Evolutionary conservation across 2,888 invertebrate species (phyloP).

Genomic region (Oasisia sp.): DNA sequence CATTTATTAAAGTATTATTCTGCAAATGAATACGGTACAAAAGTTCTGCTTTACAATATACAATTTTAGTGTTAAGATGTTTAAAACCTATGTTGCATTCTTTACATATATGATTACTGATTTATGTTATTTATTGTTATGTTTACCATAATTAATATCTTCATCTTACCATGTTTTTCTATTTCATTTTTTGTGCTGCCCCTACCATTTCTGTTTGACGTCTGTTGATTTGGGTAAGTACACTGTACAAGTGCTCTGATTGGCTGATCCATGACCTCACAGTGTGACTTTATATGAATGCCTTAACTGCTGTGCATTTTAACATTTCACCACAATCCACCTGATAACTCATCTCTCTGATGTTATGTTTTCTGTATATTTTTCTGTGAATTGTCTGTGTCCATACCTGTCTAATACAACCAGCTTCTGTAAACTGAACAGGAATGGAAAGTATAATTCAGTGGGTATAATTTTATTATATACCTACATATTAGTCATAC

Average conservation of each 20-base stretch:
- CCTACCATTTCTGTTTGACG: constrained; percentile 13
- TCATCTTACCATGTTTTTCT: neutral
- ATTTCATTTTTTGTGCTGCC: neutral
- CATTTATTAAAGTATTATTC: neutral
- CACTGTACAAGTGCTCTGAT: neutral
- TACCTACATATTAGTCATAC: neutral
- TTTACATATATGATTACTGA: neutral
- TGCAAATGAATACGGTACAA: neutral
- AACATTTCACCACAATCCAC: neutral
- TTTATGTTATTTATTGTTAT: neutral
- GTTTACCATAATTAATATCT: neutral
- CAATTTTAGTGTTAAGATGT: neutral
- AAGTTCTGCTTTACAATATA: neutral
- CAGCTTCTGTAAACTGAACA: neutral
- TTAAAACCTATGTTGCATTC: neutral
- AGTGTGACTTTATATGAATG: neutral
- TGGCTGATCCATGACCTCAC: neutral
- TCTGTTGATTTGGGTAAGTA: neutral
- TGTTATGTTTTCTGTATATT: neutral
- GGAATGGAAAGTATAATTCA: neutral
- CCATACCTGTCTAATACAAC: neutral
- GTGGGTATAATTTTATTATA: neutral
- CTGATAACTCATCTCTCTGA: neutral
- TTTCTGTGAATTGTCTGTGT: neutral
- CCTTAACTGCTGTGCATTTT: neutral